Conservation (phyloP, 2,888 invertebrate species). For the Melinaea menophilus region DNA sequence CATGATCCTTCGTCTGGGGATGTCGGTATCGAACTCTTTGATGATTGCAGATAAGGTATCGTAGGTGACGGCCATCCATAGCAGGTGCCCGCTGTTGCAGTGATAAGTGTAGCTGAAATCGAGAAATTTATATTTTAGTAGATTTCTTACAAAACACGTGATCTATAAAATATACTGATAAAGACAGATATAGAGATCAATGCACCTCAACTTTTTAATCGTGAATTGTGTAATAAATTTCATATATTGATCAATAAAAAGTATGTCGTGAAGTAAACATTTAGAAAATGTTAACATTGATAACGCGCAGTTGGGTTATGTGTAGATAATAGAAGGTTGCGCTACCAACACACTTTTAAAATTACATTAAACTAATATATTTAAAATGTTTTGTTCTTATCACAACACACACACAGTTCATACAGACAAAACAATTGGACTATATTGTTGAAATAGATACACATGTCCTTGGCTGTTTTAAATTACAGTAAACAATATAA, state of each 20-base stretch:
- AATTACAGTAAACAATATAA: no score
- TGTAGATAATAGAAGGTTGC: conserved; percentile 28
- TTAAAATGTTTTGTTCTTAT: no score
- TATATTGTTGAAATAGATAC: no score
- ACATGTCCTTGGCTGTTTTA: no score
- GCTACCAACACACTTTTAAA: not conserved
- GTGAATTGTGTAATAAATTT: conserved; percentile 27
- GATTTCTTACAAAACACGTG: not conserved
- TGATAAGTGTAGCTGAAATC: conserved; percentile 72
- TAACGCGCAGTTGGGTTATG: conserved; percentile 35
- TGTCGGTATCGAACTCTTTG: conserved; percentile 70
- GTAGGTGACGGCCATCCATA: conserved; percentile 81
- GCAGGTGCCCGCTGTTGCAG: conserved; percentile 75
- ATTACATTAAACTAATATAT: no score
- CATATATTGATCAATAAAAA: conserved; percentile 16
- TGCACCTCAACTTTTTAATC: not conserved
- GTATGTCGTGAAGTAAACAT: conserved; percentile 29
- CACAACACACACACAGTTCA: no score
- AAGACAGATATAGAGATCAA: not conserved
- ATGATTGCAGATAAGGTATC: conserved; percentile 67
- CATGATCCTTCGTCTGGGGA: conserved; percentile 75
- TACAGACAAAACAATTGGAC: no score
- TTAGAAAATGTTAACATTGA: conserved; percentile 40
- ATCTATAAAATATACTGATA: not conserved
- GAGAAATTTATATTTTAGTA: conserved; percentile 29